A percentile compares a stretch with the other conserved stretches of the same genome.
phyloP scores from a whole-genome alignment of 2,113 vertebrate genomes.

The Balaeniceps rex region DNA sequence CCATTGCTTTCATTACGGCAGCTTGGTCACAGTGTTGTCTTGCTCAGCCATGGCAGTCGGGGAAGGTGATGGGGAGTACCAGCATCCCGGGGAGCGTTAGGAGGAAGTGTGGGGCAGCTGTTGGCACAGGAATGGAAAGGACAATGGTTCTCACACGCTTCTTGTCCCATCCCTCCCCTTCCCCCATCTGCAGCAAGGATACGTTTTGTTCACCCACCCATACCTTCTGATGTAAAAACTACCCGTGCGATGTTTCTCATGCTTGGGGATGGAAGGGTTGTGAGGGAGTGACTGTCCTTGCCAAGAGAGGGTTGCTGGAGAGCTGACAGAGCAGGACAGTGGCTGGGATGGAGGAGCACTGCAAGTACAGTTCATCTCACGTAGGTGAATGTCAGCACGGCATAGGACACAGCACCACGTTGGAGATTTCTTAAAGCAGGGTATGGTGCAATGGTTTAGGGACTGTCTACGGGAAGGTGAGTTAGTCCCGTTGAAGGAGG shows the following conservation, averaged over 20 bases:
- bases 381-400: neutral
- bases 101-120: neutral
- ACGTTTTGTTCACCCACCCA: neutral
- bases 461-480: neutral
- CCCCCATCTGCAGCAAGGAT: neutral
- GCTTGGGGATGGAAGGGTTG: neutral
- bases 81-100: neutral
- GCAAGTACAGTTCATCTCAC: neutral
- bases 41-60: neutral
- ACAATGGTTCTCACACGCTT: neutral
- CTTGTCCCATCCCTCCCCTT: neutral
- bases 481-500: neutral
- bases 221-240: neutral
- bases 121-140: neutral
- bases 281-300: neutral
- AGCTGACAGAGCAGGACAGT: neutral
- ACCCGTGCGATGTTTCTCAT: neutral
- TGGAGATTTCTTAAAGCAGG: neutral
- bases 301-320: neutral
- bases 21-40: neutral
- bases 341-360: neutral
- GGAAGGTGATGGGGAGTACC: neutral
- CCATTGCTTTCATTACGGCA: rapidly evolving
- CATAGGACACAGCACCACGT: neutral
- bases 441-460: rapidly evolving